A percentile compares a stretch with the other conserved stretches of the same genome.
Evolutionary conservation across 2,113 vertebrate genomes (phyloP).

Genomic region (Struthidea cinerea): DNA sequence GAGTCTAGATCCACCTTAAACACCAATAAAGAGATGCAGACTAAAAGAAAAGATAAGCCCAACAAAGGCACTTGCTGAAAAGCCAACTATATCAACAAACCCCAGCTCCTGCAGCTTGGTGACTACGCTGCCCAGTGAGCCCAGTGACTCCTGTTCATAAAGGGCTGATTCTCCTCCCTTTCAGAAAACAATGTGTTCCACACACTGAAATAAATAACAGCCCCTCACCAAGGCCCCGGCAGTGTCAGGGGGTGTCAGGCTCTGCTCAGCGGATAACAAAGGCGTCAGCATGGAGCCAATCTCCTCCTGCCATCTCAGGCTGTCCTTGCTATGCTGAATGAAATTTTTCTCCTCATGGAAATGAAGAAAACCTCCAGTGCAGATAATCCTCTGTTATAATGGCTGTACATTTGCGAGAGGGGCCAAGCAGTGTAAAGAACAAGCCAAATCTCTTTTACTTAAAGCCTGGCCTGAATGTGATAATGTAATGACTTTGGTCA

Average conservation of each 20-base stretch:
- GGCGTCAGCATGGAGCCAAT: background rate
- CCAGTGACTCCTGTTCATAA: constrained; percentile 22
- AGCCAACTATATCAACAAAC: background rate
- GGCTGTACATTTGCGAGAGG: background rate
- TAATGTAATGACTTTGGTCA: constrained; percentile 2
- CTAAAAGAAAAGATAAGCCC: background rate
- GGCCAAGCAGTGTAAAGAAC: constrained; percentile 27
- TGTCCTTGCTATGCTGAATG: background rate
- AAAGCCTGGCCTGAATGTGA: constrained; percentile 26
- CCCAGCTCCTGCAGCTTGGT: background rate
- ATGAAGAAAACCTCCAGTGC: constrained; percentile 38
- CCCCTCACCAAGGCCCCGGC: background rate
- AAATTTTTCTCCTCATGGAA: constrained; percentile 40
- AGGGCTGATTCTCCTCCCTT: constrained; percentile 49
- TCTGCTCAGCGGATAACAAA: constrained; percentile 17
- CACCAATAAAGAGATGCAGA: background rate
- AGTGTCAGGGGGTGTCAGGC: constrained; percentile 59
- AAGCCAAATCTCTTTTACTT: constrained; percentile 42
- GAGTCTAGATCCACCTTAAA: background rate
- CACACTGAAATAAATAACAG: constrained; percentile 13
- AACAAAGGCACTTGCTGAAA: background rate
- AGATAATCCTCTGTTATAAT: constrained; percentile 2
- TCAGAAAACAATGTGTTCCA: constrained; percentile 34
- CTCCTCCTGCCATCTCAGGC: constrained; percentile 34
- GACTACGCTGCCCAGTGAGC: background rate